Base-by-base conservation (phyloP, 2,797 vertebrate genomes). In the Galaxias olidus region DNA sequence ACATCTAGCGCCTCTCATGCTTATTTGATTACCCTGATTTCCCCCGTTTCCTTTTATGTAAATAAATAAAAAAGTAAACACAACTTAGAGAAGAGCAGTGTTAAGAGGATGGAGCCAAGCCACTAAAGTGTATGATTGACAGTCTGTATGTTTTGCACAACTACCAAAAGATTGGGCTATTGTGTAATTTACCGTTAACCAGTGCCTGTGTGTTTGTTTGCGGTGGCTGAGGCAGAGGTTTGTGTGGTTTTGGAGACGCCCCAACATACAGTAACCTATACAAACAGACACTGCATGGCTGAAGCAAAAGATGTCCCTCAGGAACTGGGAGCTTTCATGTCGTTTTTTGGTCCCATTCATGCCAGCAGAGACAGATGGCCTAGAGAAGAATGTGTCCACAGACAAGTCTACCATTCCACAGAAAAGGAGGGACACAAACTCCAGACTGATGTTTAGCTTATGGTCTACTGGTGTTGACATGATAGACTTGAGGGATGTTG, bases 21-120 rank as follows among this genome's bases (percentile, higher is more conserved):
- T 74, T 74, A 65, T 77, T 80, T 72, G 43, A 72, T 73, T 72
- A 68, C 69, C 67, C 69, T 60, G 44, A 74, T 81, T 79, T 78
- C 17, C 65, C 60, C 52, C 59, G 20, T 63, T 56, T 75, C 30
- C 30, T 41, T 20, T 61, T 59, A 57, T 13, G 10, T 10, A 12
- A n/a, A 44, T 3, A 7, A 17, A 9, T 7, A 17, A 12, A 15
- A 11, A 44, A 8, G 9, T 10, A 11, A 44, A 58, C 10, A 58
- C n/a, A 58, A 10, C 17, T 7, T 10, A 10, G 7, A 12, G 18
- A 5, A 58, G n/a, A 11, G 7, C 7, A 14, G 1, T 14, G 13
- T 10, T 47, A 10, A 6, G 42, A 44, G 66, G 43, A 65, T 10
- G 20, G n/a, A 67, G 13, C 10, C 9, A 68, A 19, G 69, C 71